Conservation (phyloP, 1,140 invertebrate species). For the Fragariocoptes setiger region DNA sequence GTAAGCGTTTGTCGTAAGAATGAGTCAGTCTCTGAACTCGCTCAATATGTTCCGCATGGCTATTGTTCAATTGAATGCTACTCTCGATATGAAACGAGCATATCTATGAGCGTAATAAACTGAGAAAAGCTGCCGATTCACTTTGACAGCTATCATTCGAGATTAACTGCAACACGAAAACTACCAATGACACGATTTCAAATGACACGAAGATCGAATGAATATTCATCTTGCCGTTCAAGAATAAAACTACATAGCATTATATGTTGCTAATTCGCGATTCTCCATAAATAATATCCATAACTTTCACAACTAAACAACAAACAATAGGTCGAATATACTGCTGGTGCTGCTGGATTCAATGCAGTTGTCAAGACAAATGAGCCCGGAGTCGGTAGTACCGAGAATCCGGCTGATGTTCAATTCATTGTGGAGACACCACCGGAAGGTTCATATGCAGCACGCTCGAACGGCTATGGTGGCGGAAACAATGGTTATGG, state of each 20-base stretch:
- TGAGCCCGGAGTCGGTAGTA: conserved; percentile 9
- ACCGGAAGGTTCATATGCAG: conserved; percentile 5
- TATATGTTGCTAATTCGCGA: too few species aligned
- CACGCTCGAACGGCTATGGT: background rate
- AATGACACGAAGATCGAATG: too few species aligned
- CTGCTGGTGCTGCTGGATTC: conserved; percentile 10
- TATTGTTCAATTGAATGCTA: background rate
- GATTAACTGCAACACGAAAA: too few species aligned
- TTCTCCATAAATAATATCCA: too few species aligned
- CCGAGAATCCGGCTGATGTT: conserved; percentile 10
- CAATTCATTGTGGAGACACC: conserved; percentile 8
- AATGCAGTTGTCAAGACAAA: conserved; percentile 9
- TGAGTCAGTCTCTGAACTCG: background rate
- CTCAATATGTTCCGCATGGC: too few species aligned
- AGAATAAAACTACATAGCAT: too few species aligned
- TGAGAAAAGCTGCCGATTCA: too few species aligned
- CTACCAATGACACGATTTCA: too few species aligned
- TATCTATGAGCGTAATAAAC: too few species aligned
- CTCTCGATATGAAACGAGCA: background rate
- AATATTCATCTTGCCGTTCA: too few species aligned
- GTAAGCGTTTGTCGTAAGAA: conserved; percentile 2
- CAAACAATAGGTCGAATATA: conserved; percentile 8
- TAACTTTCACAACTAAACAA: too few species aligned
- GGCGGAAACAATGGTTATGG: background rate
- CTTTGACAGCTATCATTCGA: too few species aligned